phyloP scores from a whole-genome alignment of 2,113 vertebrate genomes.

The Sphyrna mokarran region DNA sequence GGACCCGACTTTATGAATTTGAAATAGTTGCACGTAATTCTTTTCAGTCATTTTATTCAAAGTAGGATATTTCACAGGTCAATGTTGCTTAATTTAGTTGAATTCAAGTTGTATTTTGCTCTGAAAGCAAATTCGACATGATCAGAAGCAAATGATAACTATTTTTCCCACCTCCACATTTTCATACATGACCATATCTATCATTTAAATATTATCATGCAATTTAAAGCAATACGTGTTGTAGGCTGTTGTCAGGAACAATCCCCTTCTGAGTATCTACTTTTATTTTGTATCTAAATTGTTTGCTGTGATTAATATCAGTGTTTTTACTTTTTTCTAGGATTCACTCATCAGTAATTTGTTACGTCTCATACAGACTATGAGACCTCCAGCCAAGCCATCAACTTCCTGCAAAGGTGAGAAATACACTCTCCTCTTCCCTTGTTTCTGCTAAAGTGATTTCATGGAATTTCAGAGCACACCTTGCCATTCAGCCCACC shows the following conservation, averaged over 20 bases:
- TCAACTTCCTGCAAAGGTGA: slow-evolving; percentile 70
- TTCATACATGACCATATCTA: neutral
- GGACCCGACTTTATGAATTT: neutral
- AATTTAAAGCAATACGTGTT: neutral
- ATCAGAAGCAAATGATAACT: neutral
- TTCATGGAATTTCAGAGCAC: neutral
- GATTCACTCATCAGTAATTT: slow-evolving; percentile 89
- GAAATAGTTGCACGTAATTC: neutral
- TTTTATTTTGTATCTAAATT: neutral
- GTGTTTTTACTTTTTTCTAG: slow-evolving; percentile 49
- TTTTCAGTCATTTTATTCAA: neutral
- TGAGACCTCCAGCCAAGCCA: slow-evolving; percentile 77
- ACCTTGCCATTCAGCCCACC: neutral
- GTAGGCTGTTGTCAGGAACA: neutral
- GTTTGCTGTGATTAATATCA: neutral
- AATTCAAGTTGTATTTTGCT: neutral
- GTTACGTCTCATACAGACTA: slow-evolving; percentile 89
- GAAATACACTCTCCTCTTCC: neutral
- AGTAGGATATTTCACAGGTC: neutral
- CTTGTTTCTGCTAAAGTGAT: neutral
- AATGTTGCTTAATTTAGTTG: neutral
- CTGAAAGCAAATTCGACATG: neutral
- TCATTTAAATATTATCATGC: neutral
- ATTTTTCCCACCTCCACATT: neutral
- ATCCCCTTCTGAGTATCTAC: neutral